These are phyloP conservation scores for Lepidurus couesii DNA, from an alignment of 1,140 invertebrate species.

Conservation along the genomic window DNA sequence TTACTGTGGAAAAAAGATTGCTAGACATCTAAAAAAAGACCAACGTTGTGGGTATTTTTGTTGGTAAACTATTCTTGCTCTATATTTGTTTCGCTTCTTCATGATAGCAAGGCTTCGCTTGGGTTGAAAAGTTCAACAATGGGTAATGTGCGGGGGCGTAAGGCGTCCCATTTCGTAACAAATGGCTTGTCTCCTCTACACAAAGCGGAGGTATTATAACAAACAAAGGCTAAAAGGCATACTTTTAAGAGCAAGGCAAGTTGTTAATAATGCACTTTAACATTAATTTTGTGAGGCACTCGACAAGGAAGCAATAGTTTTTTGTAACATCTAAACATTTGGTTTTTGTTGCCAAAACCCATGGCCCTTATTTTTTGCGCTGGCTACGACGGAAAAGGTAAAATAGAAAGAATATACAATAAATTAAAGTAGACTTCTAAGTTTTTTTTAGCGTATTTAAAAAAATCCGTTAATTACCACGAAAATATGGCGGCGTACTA, in stretches of 20 bases:
- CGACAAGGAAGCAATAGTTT: constrained; percentile 19
- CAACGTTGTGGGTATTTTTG: too few relatives aligned
- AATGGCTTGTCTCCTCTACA: not conserved
- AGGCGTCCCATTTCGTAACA: not conserved
- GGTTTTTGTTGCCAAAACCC: not conserved
- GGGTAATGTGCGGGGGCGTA: too few relatives aligned
- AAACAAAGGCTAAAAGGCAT: constrained; percentile 1
- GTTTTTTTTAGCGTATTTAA: not conserved
- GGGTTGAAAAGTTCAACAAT: too few relatives aligned
- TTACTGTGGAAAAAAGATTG: too few relatives aligned
- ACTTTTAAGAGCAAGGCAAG: not conserved
- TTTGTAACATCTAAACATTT: not conserved
- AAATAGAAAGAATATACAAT: not conserved
- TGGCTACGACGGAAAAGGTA: not conserved
- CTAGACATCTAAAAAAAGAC: too few relatives aligned
- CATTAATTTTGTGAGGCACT: constrained; percentile 16
- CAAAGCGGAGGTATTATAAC: constrained; percentile 13
- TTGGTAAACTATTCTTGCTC: too few relatives aligned
- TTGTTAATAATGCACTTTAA: constrained; percentile 14
- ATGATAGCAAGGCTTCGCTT: too few relatives aligned
- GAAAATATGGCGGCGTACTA: constrained; percentile 1
- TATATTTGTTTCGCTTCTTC: too few relatives aligned
- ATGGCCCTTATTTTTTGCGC: not conserved
- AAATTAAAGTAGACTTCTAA: not conserved
- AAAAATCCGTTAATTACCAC: not conserved